These are phyloP conservation scores for Nanorana parkeri DNA, from an alignment of 2,113 vertebrate genomes.

Conservation along the genomic window DNA sequence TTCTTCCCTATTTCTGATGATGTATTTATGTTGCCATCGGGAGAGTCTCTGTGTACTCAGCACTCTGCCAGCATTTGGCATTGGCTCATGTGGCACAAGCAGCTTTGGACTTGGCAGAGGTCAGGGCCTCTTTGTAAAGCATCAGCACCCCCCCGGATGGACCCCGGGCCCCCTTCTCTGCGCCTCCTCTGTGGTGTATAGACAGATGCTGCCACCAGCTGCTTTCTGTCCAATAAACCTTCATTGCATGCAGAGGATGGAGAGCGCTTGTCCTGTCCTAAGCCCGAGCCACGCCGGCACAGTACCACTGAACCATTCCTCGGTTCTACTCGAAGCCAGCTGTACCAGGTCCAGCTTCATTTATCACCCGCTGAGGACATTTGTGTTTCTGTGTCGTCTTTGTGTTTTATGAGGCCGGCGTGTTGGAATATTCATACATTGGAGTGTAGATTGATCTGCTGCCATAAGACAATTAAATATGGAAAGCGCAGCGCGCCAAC, in stretches of 20 bases:
- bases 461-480: too few relatives aligned
- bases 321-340: background rate
- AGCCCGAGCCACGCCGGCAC: background rate
- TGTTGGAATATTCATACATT: too few relatives aligned
- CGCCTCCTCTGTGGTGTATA: background rate
- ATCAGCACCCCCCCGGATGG: conserved; percentile 24
- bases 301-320: background rate
- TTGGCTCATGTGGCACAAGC: conserved; percentile 13
- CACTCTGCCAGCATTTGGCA: background rate
- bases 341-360: background rate
- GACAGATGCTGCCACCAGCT: background rate
- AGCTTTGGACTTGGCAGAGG: conserved; percentile 14
- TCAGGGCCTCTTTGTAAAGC: background rate
- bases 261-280: background rate
- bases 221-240: conserved; percentile 16
- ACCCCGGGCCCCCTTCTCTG: too few relatives aligned
- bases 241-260: background rate
- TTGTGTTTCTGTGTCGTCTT: too few relatives aligned
- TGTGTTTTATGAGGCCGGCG: too few relatives aligned
- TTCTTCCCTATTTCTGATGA: background rate
- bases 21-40: background rate
- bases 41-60: background rate
- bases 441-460: too few relatives aligned
- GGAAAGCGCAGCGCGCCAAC: too few relatives aligned
- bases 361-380: too few relatives aligned